Base-by-base conservation (phyloP, 2,113 vertebrate species). In the Aptenodytes forsteri region DNA sequence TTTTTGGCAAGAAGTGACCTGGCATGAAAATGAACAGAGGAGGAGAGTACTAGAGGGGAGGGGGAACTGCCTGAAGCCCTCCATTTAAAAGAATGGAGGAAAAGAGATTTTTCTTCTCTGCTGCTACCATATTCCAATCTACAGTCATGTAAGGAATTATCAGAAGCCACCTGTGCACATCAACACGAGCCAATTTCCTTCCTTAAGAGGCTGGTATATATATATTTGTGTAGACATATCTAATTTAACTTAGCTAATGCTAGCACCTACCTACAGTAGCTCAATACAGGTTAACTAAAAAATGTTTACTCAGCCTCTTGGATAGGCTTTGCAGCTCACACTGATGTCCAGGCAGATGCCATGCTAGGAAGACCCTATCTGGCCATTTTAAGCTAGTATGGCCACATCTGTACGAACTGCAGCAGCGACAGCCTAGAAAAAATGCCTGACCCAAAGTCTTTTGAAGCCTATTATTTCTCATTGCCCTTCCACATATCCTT, bases 1-100 rank as follows among this genome's bases (percentile, higher is more conserved):
- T 87, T 96, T 97, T 98, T 98, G 97, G 96, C 95, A 96, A 95
- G 96, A 96, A 95, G 84, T 91, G 89, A 96, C 91, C 94, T 97
- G 95, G 92, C 94, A 95, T 20, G 3, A 95, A 97, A 97, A 96
- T n/a, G 81, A 97, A 97, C 91, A 90, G 76, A 97, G 89, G 29
- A 96, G 65, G 76, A 89, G 73, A 93, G 32, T 81, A 70, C 40
- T 79, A 80, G 66, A 86, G 54, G 46, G 73, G 32, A 76, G 65
- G 84, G 58, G 38, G 40, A 91, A 23, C 34, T 67, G 84, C 67
- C 79, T 85, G 83, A 75, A 91, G 46, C 17, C 95, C 40, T 79
- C 58, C 25, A 70, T 93, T 77, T 95, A 72, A 47, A 91, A 80
- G 71, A 84, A 65, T 20, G 7, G 36, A 91, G 55, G 14, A 66